Evolutionary conservation across 2,113 vertebrate genomes (phyloP).

Genomic region (Prietella phreatophila): DNA sequence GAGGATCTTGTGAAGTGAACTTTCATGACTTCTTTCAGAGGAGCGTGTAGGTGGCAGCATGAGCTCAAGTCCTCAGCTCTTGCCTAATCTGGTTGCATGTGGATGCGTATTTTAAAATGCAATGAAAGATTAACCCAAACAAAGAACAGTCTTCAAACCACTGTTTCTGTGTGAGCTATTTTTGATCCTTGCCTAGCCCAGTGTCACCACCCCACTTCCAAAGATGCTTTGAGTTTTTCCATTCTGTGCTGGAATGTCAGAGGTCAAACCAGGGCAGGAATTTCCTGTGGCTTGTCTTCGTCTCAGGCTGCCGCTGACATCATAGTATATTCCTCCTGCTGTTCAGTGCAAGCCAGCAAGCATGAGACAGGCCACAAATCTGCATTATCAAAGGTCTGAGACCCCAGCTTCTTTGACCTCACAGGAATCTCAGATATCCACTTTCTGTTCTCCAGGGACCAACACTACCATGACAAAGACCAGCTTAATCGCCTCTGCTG

Average conservation of each 20-base stretch:
- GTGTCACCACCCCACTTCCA: conserved; percentile 20
- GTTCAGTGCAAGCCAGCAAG: conserved; percentile 13
- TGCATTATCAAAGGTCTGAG: conserved; percentile 38
- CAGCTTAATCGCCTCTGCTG: conserved; percentile 16
- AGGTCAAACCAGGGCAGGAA: conserved; percentile 29
- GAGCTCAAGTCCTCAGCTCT: not conserved
- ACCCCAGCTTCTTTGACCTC: conserved; percentile 9
- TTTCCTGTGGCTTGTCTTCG: conserved; percentile 29
- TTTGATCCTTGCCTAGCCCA: conserved; percentile 3
- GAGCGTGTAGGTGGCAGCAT: not conserved
- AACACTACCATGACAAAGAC: conserved; percentile 32
- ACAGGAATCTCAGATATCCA: conserved; percentile 27
- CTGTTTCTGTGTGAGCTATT: conserved; percentile 26
- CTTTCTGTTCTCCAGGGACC: conserved; percentile 1
- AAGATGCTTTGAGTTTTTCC: conserved; percentile 38
- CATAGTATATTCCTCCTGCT: conserved; percentile 23
- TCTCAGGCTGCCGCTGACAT: conserved; percentile 21
- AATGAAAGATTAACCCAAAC: conserved; percentile 2
- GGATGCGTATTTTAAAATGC: not conserved
- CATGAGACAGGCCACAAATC: conserved; percentile 60
- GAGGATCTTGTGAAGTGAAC: not conserved
- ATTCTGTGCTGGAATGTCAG: conserved; percentile 38
- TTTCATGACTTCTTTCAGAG: conserved; percentile 21
- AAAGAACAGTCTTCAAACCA: not conserved
- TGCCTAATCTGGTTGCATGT: not conserved